These are phyloP conservation scores for Drosophila seguyi DNA, from an alignment of 1,140 invertebrate genomes.

Conservation along the genomic window DNA sequence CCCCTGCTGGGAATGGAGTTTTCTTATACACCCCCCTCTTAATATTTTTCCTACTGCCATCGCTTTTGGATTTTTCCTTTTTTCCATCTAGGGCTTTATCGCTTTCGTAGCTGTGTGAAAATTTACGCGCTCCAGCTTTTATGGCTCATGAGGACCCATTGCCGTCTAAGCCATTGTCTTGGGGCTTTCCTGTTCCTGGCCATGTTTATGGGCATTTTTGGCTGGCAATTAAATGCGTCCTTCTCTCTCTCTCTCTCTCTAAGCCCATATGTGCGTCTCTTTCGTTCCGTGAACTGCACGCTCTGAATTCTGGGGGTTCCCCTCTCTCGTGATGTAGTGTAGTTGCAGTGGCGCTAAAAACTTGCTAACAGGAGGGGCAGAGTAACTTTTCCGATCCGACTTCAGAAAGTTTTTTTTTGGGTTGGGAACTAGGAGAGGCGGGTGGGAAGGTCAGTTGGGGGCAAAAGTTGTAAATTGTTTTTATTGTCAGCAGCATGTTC, in stretches of 20 bases:
- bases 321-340: constrained; percentile 40
- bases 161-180: constrained; percentile 47
- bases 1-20: background rate
- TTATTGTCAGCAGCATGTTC: constrained; percentile 52
- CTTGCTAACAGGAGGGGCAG: constrained; percentile 33
- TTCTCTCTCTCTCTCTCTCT: background rate
- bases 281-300: background rate
- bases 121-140: constrained; percentile 55
- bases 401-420: constrained; percentile 37
- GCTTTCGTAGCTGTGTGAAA: constrained; percentile 35
- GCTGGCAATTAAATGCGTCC: constrained; percentile 49
- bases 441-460: constrained; percentile 23
- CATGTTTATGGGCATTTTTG: constrained; percentile 49
- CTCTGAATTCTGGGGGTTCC: background rate
- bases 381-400: constrained; percentile 46
- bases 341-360: constrained; percentile 63
- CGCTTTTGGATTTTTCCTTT: background rate
- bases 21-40: too few relatives aligned
- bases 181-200: constrained; percentile 19
- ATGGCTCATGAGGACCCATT: constrained; percentile 55
- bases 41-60: constrained; percentile 21
- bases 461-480: constrained; percentile 58
- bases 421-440: too few relatives aligned
- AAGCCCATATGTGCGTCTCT: background rate
- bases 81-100: constrained; percentile 31